Evolutionary conservation across 2,888 invertebrate genomes (phyloP).

Genomic region (Drosophila silvestris): DNA sequence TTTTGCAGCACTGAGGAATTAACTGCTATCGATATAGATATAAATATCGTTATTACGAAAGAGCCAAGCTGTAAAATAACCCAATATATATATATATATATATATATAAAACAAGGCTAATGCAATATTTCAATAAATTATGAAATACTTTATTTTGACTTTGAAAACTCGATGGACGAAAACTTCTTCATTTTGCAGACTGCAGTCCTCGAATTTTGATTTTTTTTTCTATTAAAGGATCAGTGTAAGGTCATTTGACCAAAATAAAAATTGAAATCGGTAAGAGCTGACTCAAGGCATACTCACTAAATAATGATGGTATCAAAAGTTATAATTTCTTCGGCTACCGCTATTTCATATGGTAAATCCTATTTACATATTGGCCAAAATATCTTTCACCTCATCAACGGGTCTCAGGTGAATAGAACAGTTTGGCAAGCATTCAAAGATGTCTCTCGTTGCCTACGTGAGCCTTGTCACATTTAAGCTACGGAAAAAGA

Average conservation of each 20-base stretch:
- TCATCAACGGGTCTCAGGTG: background rate
- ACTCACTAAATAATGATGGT: background rate
- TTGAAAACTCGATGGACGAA: background rate
- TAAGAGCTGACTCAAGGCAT: background rate
- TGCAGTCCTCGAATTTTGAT: accelerated
- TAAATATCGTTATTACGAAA: background rate
- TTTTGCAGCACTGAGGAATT: background rate
- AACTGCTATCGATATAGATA: too few relatives aligned
- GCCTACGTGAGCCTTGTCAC: conserved; percentile 51
- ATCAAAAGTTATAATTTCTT: background rate
- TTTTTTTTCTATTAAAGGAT: background rate
- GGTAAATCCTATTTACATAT: background rate
- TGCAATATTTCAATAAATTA: background rate
- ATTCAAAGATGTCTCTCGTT: background rate
- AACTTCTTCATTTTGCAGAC: background rate
- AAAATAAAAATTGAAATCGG: background rate
- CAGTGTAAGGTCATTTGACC: background rate
- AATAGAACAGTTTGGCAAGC: background rate
- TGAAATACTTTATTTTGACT: background rate
- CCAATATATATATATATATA: too few relatives aligned
- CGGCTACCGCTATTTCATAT: background rate
- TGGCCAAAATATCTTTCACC: background rate
- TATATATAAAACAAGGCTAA: background rate
- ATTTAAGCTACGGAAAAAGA: conserved; percentile 5
- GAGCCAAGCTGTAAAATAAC: background rate